Evolutionary conservation across 1,140 invertebrate genomes (phyloP).

Genomic region (Dufourea novaeangliae): DNA sequence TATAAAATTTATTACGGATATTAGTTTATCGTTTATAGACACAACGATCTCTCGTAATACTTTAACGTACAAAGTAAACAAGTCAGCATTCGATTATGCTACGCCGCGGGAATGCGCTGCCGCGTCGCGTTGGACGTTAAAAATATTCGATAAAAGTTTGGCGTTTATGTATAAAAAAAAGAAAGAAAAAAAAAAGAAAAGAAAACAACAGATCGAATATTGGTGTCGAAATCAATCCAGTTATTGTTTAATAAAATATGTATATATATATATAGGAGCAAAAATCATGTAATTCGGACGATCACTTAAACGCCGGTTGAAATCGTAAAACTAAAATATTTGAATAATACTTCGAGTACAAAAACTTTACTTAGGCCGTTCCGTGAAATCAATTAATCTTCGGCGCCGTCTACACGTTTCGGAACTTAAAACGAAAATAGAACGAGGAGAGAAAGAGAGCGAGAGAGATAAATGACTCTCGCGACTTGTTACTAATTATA

Average conservation of each 20-base stretch:
- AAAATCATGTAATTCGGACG: neutral
- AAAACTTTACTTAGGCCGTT: slow-evolving; percentile 32
- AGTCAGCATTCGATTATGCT: slow-evolving; percentile 28
- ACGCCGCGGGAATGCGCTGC: neutral
- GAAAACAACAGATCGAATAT: neutral
- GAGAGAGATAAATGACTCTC: neutral
- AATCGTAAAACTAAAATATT: slow-evolving; percentile 2
- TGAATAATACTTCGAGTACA: neutral
- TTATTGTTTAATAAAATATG: no score
- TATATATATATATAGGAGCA: no score
- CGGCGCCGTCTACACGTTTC: neutral
- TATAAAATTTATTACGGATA: slow-evolving; percentile 42
- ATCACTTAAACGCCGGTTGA: slow-evolving; percentile 2
- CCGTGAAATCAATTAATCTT: neutral
- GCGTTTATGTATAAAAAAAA: no score
- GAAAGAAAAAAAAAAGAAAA: no score
- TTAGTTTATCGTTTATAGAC: slow-evolving; percentile 33
- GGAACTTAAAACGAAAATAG: neutral
- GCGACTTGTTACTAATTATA: slow-evolving; percentile 6
- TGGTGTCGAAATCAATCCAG: no score
- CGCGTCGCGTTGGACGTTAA: slow-evolving; percentile 9
- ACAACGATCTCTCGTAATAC: slow-evolving; percentile 29
- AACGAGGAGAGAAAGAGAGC: neutral
- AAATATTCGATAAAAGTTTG: slow-evolving; percentile 16
- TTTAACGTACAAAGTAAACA: slow-evolving; percentile 34